Percentiles rank a stretch among this genome's conserved stretches.
Conservation (phyloP, 2,888 invertebrate species). For the Ptycholaimellus sp. region DNA sequence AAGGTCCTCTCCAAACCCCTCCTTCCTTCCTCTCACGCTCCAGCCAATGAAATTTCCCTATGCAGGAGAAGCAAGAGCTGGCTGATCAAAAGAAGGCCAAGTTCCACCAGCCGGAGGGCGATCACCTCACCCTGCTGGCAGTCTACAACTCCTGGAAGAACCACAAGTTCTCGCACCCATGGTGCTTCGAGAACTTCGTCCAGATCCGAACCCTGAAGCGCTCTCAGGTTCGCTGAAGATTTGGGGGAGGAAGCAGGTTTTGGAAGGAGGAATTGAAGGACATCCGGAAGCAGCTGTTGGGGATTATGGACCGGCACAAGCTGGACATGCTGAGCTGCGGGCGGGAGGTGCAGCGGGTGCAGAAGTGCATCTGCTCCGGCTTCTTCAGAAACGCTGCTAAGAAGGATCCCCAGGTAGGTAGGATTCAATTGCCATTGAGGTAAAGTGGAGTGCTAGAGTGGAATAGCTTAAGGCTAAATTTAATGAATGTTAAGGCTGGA, state of each 20-base stretch:
- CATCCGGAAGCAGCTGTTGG: constrained; percentile 74
- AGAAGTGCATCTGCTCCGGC: constrained; percentile 87
- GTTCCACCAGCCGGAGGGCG: constrained; percentile 94
- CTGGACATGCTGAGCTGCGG: constrained; percentile 86
- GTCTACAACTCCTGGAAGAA: constrained; percentile 99
- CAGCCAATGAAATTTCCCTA: background rate
- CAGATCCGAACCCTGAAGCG: constrained; percentile 84
- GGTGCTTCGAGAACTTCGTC: constrained; percentile 98
- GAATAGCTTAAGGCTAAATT: too few relatives aligned
- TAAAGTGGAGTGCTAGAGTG: too few relatives aligned
- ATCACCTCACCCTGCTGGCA: constrained; percentile 82
- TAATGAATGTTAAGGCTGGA: too few relatives aligned
- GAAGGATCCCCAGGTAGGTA: constrained; percentile 93
- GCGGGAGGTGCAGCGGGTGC: constrained; percentile 74
- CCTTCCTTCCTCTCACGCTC: too few relatives aligned
- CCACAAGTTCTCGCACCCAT: constrained; percentile 91
- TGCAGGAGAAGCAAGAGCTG: constrained; percentile 71
- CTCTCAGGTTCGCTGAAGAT: constrained; percentile 33
- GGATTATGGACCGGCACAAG: constrained; percentile 46
- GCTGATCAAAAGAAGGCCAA: constrained; percentile 98
- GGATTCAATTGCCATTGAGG: too few relatives aligned
- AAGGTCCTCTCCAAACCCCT: constrained; percentile 26
- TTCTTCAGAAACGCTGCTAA: constrained; percentile 93
- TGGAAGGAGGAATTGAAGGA: constrained; percentile 41
- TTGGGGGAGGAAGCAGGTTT: background rate